Conservation (phyloP, 1,140 invertebrate genomes). For the Pristionchus pacificus region DNA sequence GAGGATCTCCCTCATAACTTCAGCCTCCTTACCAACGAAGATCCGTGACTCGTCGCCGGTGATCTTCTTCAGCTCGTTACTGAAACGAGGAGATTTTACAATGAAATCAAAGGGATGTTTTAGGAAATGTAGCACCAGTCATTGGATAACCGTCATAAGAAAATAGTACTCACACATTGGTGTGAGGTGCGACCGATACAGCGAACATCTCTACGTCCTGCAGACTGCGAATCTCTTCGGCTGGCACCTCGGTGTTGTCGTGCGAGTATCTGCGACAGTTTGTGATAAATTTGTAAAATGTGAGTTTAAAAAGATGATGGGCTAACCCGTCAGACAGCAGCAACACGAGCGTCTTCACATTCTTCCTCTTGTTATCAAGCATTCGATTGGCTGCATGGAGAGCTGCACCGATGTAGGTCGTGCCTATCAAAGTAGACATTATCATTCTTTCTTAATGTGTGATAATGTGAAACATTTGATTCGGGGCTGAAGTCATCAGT, state of each 20-base stretch:
- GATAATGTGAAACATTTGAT: too few relatives aligned
- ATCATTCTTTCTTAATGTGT: too few relatives aligned
- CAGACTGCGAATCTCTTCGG: conserved; percentile 39
- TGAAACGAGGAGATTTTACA: conserved; percentile 24
- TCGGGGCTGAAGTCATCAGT: too few relatives aligned
- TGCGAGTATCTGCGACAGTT: conserved; percentile 42
- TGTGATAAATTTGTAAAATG: not conserved
- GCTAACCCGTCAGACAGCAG: conserved; percentile 43
- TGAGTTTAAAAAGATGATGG: conserved; percentile 7
- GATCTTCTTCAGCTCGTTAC: conserved; percentile 29
- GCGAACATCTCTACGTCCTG: conserved; percentile 45
- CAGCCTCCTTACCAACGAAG: conserved; percentile 30
- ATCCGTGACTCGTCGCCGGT: conserved; percentile 31
- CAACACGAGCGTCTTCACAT: conserved; percentile 45
- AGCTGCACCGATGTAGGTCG: conserved; percentile 52
- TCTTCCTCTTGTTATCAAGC: conserved; percentile 36
- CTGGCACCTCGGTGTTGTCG: conserved; percentile 39
- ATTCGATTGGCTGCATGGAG: conserved; percentile 38
- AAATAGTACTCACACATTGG: not conserved
- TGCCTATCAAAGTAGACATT: too few relatives aligned
- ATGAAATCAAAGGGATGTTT: too few relatives aligned
- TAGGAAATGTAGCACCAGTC: too few relatives aligned
- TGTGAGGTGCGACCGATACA: conserved; percentile 36
- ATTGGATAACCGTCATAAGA: too few relatives aligned
- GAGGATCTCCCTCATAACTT: conserved; percentile 14